Evolutionary conservation across 2,113 vertebrate genomes (phyloP).

Genomic region (Hirundichthys speculiger): DNA sequence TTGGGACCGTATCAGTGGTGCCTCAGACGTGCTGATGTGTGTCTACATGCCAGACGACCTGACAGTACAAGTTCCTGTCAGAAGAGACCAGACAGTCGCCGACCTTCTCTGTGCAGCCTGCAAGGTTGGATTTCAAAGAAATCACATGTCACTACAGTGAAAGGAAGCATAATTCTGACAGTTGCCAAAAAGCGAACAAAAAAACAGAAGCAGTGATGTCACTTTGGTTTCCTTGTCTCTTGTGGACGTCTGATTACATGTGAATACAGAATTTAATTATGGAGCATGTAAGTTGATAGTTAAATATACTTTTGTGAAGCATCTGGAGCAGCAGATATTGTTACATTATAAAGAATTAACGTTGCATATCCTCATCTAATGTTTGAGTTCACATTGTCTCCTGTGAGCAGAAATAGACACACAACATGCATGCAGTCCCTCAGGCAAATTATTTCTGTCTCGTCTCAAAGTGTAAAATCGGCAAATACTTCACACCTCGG

Average conservation of each 20-base stretch:
- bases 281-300: not conserved
- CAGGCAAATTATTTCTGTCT: slow-evolving; percentile 26
- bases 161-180: slow-evolving; percentile 2
- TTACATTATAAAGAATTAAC: slow-evolving; percentile 3
- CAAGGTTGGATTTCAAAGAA: slow-evolving; percentile 83
- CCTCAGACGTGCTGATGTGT: slow-evolving; percentile 73
- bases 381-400: slow-evolving; percentile 17
- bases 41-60: slow-evolving; percentile 86
- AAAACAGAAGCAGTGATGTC: not conserved
- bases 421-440: slow-evolving; percentile 4
- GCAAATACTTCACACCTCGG: slow-evolving; percentile 60
- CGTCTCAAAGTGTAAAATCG: slow-evolving; percentile 39
- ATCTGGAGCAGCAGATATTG: slow-evolving; percentile 13
- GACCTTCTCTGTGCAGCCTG: slow-evolving; percentile 88
- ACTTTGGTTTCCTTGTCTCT: not conserved
- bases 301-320: not conserved
- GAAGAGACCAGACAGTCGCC: slow-evolving; percentile 84
- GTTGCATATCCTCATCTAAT: slow-evolving; percentile 10
- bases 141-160: slow-evolving; percentile 12
- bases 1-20: slow-evolving; percentile 70
- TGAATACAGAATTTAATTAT: too few relatives aligned
- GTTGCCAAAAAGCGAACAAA: not conserved
- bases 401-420: not conserved
- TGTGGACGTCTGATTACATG: not conserved
- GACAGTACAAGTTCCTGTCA: slow-evolving; percentile 83